phyloP scores from a whole-genome alignment of 2,888 invertebrate genomes.

The Agrochola lota region DNA sequence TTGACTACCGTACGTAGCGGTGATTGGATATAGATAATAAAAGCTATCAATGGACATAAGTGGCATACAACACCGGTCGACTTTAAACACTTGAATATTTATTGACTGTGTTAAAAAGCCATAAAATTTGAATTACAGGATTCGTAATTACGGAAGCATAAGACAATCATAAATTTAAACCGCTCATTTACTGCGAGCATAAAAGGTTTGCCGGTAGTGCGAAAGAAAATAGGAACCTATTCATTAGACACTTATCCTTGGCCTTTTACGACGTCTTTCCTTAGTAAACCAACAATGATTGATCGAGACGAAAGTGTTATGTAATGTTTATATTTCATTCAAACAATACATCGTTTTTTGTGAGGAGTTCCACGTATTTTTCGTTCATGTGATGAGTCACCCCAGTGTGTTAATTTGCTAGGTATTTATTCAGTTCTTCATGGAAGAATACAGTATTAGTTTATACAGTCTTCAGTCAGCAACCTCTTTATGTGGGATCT shows the following conservation, averaged over 20 bases:
- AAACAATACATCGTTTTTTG: background rate
- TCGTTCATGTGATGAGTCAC: conserved; percentile 32
- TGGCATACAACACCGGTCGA: background rate
- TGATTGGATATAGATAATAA: conserved; percentile 5
- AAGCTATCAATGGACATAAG: background rate
- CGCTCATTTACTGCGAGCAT: background rate
- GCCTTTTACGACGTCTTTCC: background rate
- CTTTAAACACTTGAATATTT: conserved; percentile 16
- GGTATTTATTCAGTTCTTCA: conserved; percentile 34
- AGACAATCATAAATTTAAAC: conserved; percentile 8
- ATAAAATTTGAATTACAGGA: conserved; percentile 32
- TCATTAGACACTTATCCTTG: background rate
- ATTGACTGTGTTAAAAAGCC: conserved; percentile 22
- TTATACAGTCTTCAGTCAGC: conserved; percentile 27
- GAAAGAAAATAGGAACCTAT: background rate
- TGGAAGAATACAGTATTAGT: conserved; percentile 30
- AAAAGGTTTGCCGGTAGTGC: background rate
- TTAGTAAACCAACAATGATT: conserved; percentile 23
- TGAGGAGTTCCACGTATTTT: conserved; percentile 8
- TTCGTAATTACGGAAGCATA: conserved; percentile 18
- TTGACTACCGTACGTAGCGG: background rate
- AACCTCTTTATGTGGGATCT: conserved; percentile 38
- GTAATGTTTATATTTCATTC: conserved; percentile 13
- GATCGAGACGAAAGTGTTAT: conserved; percentile 9
- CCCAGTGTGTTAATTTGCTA: conserved; percentile 27